Evolutionary conservation across 1,140 invertebrate genomes (phyloP).

Genomic region (Dermatophagoides farinae): DNA sequence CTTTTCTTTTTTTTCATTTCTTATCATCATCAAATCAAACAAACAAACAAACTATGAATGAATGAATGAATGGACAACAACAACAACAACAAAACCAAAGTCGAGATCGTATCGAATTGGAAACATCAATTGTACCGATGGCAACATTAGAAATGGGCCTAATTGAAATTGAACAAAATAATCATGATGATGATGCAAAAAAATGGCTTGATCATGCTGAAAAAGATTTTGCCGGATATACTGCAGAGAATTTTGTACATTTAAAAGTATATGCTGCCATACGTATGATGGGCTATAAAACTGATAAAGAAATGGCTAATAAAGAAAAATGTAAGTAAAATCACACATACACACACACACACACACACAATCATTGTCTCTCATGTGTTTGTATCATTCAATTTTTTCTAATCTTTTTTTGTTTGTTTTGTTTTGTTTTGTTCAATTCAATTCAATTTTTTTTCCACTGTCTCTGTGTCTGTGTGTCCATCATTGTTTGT

Average conservation of each 20-base stretch:
- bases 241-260: slow-evolving; percentile 15
- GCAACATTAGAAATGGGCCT: slow-evolving; percentile 1
- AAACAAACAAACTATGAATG: background rate
- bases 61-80: too few relatives aligned
- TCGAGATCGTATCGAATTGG: background rate
- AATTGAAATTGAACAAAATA: slow-evolving; percentile 2
- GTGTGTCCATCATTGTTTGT: too few relatives aligned
- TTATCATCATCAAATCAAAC: too few relatives aligned
- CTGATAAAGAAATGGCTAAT: slow-evolving; percentile 1
- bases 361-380: background rate
- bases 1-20: background rate
- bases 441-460: too few relatives aligned
- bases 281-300: background rate
- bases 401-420: background rate
- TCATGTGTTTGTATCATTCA: background rate
- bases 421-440: background rate
- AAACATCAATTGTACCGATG: slow-evolving; percentile 4
- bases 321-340: slow-evolving; percentile 5
- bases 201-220: slow-evolving; percentile 57
- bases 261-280: slow-evolving; percentile 7
- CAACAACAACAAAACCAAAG: too few relatives aligned
- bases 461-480: too few relatives aligned
- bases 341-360: background rate
- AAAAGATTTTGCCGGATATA: slow-evolving; percentile 22
- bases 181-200: slow-evolving; percentile 38